These are phyloP conservation scores for Manacus vitellinus DNA, from an alignment of 2,113 vertebrate genomes.

Conservation along the genomic window DNA sequence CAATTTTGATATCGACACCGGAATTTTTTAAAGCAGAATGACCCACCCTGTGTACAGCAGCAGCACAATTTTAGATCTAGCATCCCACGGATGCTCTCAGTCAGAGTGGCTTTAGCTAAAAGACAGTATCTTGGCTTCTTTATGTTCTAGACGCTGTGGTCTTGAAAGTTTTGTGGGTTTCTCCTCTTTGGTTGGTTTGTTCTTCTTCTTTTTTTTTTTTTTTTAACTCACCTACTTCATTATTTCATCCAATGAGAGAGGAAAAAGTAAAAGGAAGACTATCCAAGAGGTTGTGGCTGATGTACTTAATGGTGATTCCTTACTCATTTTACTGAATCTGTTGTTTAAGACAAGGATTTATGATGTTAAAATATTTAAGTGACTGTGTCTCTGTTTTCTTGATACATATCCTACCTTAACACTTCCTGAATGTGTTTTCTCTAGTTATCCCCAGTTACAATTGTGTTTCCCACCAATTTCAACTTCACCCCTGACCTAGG, in stretches of 20 bases:
- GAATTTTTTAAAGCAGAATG: background rate
- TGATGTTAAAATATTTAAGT: background rate
- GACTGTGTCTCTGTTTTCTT: background rate
- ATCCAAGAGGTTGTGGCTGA: background rate
- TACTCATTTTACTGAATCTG: background rate
- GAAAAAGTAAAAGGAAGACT: background rate
- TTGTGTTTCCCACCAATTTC: background rate
- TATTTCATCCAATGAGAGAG: fast-evolving
- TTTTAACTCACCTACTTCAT: background rate
- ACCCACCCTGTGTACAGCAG: background rate
- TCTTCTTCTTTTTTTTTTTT: background rate
- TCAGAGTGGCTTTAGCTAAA: background rate
- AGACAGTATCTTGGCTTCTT: background rate
- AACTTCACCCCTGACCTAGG: background rate
- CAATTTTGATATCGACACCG: background rate
- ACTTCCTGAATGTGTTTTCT: background rate
- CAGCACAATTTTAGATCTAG: background rate
- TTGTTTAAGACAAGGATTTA: background rate
- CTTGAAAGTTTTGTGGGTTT: background rate
- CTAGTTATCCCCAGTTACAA: background rate
- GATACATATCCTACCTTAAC: background rate
- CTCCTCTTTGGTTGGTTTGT: background rate
- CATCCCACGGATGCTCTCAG: background rate
- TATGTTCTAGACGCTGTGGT: background rate
- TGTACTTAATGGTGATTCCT: background rate